Evolutionary conservation across 2,113 vertebrate species (phyloP), one percentile per base, ranked within the genome.

Genomic region (Fregata magnificens): DNA sequence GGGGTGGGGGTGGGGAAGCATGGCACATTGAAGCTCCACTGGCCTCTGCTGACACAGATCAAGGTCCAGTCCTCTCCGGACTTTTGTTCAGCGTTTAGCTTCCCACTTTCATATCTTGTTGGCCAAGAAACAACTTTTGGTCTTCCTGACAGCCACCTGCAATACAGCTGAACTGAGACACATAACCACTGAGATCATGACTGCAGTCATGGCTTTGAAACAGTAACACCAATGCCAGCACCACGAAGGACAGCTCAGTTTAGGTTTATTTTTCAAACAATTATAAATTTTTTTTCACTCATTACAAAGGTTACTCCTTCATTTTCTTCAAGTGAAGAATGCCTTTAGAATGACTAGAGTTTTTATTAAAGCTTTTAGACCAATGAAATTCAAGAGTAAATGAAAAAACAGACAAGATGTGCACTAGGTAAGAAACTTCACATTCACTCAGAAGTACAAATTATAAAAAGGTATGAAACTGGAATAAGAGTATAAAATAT

Each of bases 141-240:
- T 74, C 36, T 94, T 63, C 36, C 50, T 77, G 82, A 52, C 90
- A 97, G 63, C 90, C 95, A 95, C 62, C 91, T 93, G 91, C 82
- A 90, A 22, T 10, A 4, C 24, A 87, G 82, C 92, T 50, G 32
- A 87, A 88, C 80, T 24, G n/a, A 84, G 50, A 93, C 71, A 88
- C 73, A 20, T 16, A 67, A 70, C 82, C 85, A 61, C 96, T 2
- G 86, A 88, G 96, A 92, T 52, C 73, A 38, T 0, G 9, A 71
- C 4, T 71, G 61, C 87, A 72, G 58, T 8, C 79, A 13, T 9
- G 47, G 62, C 80, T 86, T 16, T 28, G 63, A 65, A 82, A 42
- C 47, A 45, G 69, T 26, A 38, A 74, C 47, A 63, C 63, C 88
- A 91, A 47, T 38, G 61, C 20, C 95, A 84, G 67, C 79, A 91